These are phyloP conservation scores for Thunnus maccoyii DNA, from an alignment of 2,113 vertebrate genomes.

Conservation along the genomic window DNA sequence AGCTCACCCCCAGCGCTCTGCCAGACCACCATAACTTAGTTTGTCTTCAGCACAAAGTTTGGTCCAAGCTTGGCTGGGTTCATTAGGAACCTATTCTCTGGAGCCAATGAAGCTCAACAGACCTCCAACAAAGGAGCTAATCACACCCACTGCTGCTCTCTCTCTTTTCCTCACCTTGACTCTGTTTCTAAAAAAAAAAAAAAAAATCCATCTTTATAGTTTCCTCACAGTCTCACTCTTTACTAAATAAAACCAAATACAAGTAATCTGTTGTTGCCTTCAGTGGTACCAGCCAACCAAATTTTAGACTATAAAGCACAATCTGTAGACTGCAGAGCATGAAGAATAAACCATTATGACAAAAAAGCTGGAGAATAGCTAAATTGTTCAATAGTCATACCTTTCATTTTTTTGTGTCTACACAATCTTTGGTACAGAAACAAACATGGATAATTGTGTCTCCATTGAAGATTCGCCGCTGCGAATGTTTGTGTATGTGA, in stretches of 20 bases:
- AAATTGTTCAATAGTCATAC: slow-evolving; percentile 5
- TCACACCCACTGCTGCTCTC: slow-evolving; percentile 85
- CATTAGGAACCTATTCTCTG: slow-evolving; percentile 92
- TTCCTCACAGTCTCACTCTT: slow-evolving; percentile 29
- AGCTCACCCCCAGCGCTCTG: slow-evolving; percentile 80
- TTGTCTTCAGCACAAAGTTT: slow-evolving; percentile 92
- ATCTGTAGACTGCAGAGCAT: not conserved
- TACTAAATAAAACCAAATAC: slow-evolving; percentile 37
- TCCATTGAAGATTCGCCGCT: slow-evolving; percentile 50
- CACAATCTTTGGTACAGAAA: slow-evolving; percentile 15
- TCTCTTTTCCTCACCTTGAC: slow-evolving; percentile 75
- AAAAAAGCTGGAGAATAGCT: slow-evolving; percentile 1
- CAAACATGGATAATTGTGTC: slow-evolving; percentile 45
- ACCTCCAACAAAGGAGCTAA: slow-evolving; percentile 92
- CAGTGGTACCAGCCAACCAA: slow-evolving; percentile 12
- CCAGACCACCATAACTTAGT: slow-evolving; percentile 89
- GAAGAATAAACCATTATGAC: not conserved
- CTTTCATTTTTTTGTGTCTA: slow-evolving; percentile 24
- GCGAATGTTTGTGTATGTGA: slow-evolving; percentile 46
- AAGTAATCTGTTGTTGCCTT: slow-evolving; percentile 16
- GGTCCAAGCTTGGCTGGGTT: slow-evolving; percentile 91
- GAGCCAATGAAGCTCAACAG: slow-evolving; percentile 90
- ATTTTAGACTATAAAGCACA: slow-evolving; percentile 2
- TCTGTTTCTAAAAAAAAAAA: slow-evolving; percentile 58
- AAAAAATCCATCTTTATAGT: slow-evolving; percentile 62